phyloP scores from a whole-genome alignment of 2,797 vertebrate species.

The Galaxias olidus region DNA sequence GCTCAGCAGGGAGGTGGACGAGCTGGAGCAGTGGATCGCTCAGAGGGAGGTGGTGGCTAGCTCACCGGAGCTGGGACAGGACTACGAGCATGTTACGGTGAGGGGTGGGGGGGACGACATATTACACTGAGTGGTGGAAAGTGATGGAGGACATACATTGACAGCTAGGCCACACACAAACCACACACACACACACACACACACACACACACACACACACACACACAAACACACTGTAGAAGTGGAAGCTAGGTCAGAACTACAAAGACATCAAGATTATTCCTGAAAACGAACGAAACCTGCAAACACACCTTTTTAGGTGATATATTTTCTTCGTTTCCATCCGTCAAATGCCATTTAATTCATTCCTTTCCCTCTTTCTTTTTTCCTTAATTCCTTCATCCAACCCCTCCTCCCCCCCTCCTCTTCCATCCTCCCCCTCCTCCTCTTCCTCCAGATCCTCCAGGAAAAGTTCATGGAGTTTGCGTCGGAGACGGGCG shows the following conservation, averaged over 20 bases:
- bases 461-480: conserved; percentile 95
- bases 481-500: conserved; percentile 87
- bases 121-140: not conserved
- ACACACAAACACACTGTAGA: not conserved
- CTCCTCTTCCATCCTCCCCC: not conserved
- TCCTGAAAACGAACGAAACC: too few species aligned
- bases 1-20: conserved; percentile 77
- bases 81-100: conserved; percentile 93
- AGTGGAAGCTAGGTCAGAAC: too few species aligned
- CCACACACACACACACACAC: not conserved
- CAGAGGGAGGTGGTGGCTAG: conserved; percentile 93
- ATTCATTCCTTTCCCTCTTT: not conserved
- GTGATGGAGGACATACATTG: not conserved
- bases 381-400: not conserved
- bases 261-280: too few species aligned
- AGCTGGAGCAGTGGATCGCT: conserved; percentile 87
- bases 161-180: not conserved
- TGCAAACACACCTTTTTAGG: not conserved
- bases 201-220: not conserved
- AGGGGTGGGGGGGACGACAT: conserved; percentile 63
- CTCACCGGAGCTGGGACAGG: conserved; percentile 93
- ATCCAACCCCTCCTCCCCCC: not conserved
- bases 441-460: conserved; percentile 53
- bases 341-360: too few species aligned
- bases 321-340: not conserved